Base-by-base conservation (phyloP, 2,888 invertebrate species). In the Apotomis turbidana region DNA sequence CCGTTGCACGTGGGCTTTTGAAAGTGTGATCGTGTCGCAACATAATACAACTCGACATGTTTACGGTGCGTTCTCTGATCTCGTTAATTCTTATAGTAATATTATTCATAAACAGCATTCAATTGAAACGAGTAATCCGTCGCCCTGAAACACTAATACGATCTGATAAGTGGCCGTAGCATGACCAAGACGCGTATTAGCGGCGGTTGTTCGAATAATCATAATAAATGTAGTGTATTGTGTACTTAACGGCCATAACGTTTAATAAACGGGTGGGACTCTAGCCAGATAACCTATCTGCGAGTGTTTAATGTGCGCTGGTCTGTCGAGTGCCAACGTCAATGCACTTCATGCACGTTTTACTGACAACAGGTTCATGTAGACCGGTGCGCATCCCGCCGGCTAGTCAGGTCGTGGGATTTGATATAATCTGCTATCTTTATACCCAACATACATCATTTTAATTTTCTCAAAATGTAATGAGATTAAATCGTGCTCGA, bases 331-430 rank as follows among this genome's bases (percentile, higher is more conserved):
- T 71, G 67, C 61, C 66, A 71, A 67, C 67, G 67, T 71, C 61
- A 66, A 66, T 71, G 71, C 66, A 71, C 66, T 71, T 55, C 60
- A 66, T 54, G 71, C 71, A 66, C 67, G 71, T 71, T 71, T 71
- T 67, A 60, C 59, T 46, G 55, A 70, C 70, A 61, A 67, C 60
- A 61, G 62, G 57, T 36, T 61, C 38, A 55, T 27, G 51, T 57
- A 61, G 57, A 68, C 61, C 62, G 57, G 58, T 41, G 51, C 55
- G 52, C 52, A 67, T 38, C 44, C 52, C 13, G 12, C 61, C 55
- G 41, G 41, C 41, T 6, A 41, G 57, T 27, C 54, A 57, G 62
- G 61, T 62, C 71, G 67, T 71, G 67, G 67, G 67, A 58, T 62
- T 57, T 67, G 41, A 54, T 67, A 44, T 36, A 63, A 58, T 63